These are phyloP conservation scores for Andinoacara biseriatus DNA, from an alignment of 2,113 vertebrate genomes.

Conservation along the genomic window DNA sequence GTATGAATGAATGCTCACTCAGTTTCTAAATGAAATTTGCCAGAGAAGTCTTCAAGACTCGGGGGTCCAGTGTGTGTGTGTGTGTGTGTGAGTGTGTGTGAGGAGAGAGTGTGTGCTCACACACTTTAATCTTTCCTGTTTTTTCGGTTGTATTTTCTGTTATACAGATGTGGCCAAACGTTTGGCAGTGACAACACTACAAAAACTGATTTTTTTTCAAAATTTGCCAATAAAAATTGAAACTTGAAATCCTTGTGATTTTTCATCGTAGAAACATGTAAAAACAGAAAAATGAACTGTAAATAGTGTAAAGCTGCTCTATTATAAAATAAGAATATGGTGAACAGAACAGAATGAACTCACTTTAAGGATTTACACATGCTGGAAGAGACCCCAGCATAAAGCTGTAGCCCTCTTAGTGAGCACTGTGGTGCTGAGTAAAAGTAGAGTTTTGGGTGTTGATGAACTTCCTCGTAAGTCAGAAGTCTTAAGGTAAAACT, in stretches of 20 bases:
- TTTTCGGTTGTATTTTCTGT: not conserved
- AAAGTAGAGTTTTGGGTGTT: not conserved
- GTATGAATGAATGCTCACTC: not conserved
- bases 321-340: not conserved
- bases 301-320: not conserved
- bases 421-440: not conserved
- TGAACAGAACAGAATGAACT: not conserved
- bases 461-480: not conserved
- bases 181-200: not conserved
- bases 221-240: not conserved
- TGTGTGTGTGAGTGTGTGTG: not conserved
- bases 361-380: not conserved
- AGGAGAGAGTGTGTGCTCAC: no score
- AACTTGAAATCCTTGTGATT: not conserved
- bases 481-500: not conserved
- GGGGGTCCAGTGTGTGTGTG: rapidly evolving
- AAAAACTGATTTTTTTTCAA: no score
- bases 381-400: not conserved
- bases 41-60: not conserved
- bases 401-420: no score
- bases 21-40: not conserved
- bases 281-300: not conserved
- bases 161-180: not conserved
- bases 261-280: not conserved
- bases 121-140: not conserved